Evolutionary conservation across 2,888 invertebrate species (phyloP).

Genomic region (Rhingia rostrata): DNA sequence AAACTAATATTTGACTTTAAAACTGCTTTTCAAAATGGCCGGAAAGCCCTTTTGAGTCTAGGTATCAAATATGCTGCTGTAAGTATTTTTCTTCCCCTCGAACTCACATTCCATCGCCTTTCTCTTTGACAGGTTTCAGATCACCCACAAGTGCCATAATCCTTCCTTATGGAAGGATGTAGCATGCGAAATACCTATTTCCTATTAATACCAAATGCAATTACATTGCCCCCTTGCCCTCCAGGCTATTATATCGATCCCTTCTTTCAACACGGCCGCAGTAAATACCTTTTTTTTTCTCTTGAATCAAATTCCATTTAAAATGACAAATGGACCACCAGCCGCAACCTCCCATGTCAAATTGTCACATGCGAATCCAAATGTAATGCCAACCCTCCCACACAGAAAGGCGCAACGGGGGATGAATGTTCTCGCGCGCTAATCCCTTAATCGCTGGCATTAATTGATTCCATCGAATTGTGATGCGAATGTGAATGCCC

Average conservation of each 20-base stretch:
- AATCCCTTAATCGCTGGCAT: slow-evolving; percentile 65
- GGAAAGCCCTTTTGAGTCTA: too few species aligned
- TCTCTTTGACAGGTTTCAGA: too few species aligned
- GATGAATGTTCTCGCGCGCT: slow-evolving; percentile 25
- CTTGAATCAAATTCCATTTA: slow-evolving; percentile 49
- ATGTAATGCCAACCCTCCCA: not conserved
- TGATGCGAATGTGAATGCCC: slow-evolving; percentile 63
- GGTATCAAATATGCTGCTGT: too few species aligned
- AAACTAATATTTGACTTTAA: too few species aligned
- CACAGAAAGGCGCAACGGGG: not conserved
- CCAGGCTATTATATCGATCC: slow-evolving; percentile 20
- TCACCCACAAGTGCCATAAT: too few species aligned
- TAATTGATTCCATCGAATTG: slow-evolving; percentile 70
- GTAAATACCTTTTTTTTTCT: slow-evolving; percentile 47
- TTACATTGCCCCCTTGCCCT: not conserved
- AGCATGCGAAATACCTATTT: too few species aligned
- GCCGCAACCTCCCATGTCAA: not conserved
- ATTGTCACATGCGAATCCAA: slow-evolving; percentile 31
- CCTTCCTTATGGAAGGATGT: too few species aligned
- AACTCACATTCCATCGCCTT: too few species aligned
- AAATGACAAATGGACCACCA: slow-evolving; percentile 54
- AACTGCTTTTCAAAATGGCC: too few species aligned
- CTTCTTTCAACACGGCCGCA: slow-evolving; percentile 19
- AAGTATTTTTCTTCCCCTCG: too few species aligned
- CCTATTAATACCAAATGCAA: not conserved